Evolutionary conservation across 2,888 invertebrate genomes (phyloP).

Genomic region (Lasioglossum leucozonium): DNA sequence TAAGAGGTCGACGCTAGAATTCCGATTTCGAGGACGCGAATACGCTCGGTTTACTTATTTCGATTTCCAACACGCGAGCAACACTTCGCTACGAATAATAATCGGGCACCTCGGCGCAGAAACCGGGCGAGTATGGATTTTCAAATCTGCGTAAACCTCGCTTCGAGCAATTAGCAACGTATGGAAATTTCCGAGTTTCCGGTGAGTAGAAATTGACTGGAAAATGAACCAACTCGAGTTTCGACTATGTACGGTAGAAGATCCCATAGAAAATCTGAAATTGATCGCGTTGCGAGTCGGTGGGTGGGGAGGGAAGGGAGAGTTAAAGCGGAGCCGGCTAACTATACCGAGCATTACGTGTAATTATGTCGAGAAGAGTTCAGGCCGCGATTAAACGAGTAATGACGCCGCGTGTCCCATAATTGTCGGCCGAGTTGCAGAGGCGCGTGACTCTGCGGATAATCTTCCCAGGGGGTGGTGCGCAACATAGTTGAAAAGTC

Average conservation of each 20-base stretch:
- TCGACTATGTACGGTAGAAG: no score
- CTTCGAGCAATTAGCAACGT: no score
- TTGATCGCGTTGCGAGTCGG: not conserved
- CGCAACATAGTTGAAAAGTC: conserved; percentile 7
- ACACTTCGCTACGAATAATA: not conserved
- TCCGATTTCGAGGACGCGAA: not conserved
- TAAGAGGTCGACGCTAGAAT: not conserved
- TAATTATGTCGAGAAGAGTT: not conserved
- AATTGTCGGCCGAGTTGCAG: conserved; percentile 5
- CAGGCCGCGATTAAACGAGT: not conserved
- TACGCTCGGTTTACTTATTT: not conserved
- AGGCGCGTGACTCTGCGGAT: not conserved
- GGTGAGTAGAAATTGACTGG: no score
- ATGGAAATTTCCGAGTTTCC: no score
- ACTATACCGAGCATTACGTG: not conserved
- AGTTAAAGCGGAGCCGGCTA: not conserved
- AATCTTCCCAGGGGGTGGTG: not conserved
- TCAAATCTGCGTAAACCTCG: no score
- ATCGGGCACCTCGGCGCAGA: not conserved
- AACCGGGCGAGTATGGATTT: no score
- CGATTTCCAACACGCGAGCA: not conserved
- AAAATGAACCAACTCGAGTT: no score
- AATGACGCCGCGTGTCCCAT: not conserved
- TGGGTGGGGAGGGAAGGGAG: no score
- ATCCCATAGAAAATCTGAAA: not conserved